These are phyloP conservation scores for Catharus minimus DNA, from an alignment of 2,113 vertebrate species.

Conservation along the genomic window DNA sequence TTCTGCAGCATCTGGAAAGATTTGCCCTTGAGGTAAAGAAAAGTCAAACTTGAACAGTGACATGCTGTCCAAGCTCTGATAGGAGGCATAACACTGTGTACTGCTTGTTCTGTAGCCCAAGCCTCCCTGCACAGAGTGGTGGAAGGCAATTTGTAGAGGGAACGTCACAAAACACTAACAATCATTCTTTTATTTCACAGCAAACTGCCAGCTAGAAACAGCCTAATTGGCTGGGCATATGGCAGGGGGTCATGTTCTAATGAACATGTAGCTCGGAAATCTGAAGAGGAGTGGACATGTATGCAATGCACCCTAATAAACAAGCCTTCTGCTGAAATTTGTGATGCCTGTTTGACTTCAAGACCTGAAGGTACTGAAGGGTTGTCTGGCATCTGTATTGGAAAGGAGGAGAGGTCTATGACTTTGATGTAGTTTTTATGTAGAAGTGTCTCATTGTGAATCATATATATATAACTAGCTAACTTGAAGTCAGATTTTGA, in stretches of 20 bases:
- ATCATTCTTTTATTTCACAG: constrained; percentile 72
- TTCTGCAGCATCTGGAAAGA: neutral
- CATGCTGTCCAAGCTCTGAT: neutral
- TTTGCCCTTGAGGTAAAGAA: neutral
- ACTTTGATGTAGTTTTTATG: neutral
- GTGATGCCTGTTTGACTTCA: constrained; percentile 87
- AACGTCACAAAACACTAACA: constrained; percentile 38
- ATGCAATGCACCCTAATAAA: constrained; percentile 88
- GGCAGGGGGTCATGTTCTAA: constrained; percentile 22
- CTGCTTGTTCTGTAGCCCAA: neutral
- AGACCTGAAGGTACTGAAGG: constrained; percentile 80
- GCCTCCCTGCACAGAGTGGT: neutral
- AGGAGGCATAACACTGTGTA: neutral
- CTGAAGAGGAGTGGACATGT: constrained; percentile 90
- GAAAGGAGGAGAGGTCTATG: neutral
- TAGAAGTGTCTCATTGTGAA: neutral
- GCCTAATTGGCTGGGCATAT: constrained; percentile 73
- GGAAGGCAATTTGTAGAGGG: constrained; percentile 23
- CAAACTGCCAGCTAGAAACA: constrained; percentile 78
- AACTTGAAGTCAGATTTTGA: neutral
- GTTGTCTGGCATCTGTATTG: neutral
- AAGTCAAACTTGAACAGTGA: neutral
- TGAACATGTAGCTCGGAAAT: constrained; percentile 74
- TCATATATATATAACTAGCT: neutral
- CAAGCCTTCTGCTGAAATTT: constrained; percentile 74